Percentiles rank a stretch among this genome's conserved stretches.
phyloP scores from a whole-genome alignment of 1,140 invertebrate genomes.

The Ostrea edulis region DNA sequence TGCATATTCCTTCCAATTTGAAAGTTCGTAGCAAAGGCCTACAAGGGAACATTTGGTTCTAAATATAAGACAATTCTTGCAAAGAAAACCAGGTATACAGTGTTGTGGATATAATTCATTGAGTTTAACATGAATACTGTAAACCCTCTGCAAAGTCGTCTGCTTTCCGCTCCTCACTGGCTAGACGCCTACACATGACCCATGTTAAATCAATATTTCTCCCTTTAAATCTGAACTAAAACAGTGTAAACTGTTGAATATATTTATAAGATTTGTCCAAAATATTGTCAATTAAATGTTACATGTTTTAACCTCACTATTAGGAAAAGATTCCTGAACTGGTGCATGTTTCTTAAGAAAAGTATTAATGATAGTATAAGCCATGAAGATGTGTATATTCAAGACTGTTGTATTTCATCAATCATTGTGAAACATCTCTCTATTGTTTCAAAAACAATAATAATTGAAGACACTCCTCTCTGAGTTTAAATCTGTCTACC shows the following conservation, averaged over 20 bases:
- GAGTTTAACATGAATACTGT: slow-evolving; percentile 34
- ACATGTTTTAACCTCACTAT: too few relatives aligned
- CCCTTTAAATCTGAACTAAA: background rate
- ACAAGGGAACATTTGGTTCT: slow-evolving; percentile 24
- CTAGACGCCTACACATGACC: background rate
- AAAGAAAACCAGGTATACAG: slow-evolving; percentile 37
- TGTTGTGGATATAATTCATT: slow-evolving; percentile 39
- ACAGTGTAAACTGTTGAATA: background rate
- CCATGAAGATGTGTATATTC: too few relatives aligned
- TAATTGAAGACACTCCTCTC: too few relatives aligned
- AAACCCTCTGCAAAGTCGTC: slow-evolving; percentile 30
- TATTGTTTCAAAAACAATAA: too few relatives aligned
- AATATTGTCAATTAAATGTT: too few relatives aligned
- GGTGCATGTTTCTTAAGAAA: too few relatives aligned
- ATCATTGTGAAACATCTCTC: too few relatives aligned
- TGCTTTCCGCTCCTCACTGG: background rate
- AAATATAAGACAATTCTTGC: slow-evolving; percentile 39
- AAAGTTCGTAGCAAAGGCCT: slow-evolving; percentile 29
- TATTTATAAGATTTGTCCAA: background rate
- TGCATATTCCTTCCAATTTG: background rate
- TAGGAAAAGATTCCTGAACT: too few relatives aligned
- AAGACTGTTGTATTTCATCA: too few relatives aligned
- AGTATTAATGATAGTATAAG: too few relatives aligned
- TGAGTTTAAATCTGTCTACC: too few relatives aligned
- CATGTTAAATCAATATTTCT: slow-evolving; percentile 4